phyloP scores from a whole-genome alignment of 2,113 vertebrate species.

The Ginglymostoma cirratum region DNA sequence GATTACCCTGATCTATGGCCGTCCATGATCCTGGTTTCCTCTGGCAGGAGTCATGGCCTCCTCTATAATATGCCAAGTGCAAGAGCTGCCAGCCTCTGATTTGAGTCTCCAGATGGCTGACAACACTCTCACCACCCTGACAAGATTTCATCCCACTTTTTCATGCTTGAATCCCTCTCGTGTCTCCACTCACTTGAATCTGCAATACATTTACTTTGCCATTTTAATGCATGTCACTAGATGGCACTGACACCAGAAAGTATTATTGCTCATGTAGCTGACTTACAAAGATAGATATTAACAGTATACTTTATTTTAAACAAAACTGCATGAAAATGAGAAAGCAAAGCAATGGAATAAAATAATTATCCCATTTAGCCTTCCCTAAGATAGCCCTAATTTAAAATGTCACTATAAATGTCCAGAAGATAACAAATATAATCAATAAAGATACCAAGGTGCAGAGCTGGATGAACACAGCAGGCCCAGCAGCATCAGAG shows the following conservation, averaged over 20 bases:
- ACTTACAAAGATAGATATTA: background rate
- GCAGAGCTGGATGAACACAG: too few species aligned
- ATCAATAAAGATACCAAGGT: background rate
- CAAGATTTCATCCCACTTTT: too few species aligned
- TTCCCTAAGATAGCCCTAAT: background rate
- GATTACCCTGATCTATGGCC: too few species aligned
- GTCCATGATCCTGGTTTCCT: too few species aligned
- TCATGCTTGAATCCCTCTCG: too few species aligned
- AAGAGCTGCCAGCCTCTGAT: too few species aligned
- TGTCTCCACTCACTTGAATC: background rate
- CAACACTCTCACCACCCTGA: background rate
- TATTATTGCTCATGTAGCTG: background rate
- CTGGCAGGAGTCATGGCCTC: too few species aligned
- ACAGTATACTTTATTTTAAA: background rate
- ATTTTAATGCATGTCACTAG: background rate
- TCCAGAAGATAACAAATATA: background rate
- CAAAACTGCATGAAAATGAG: background rate
- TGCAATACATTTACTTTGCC: background rate
- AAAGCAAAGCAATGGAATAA: background rate
- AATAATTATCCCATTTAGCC: background rate
- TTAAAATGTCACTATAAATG: background rate
- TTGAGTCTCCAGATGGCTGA: background rate
- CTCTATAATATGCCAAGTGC: too few species aligned
- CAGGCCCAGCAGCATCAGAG: too few species aligned
- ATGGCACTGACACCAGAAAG: background rate